Evolutionary conservation across 2,888 invertebrate species (phyloP).

Genomic region (Microplitis manilae): DNA sequence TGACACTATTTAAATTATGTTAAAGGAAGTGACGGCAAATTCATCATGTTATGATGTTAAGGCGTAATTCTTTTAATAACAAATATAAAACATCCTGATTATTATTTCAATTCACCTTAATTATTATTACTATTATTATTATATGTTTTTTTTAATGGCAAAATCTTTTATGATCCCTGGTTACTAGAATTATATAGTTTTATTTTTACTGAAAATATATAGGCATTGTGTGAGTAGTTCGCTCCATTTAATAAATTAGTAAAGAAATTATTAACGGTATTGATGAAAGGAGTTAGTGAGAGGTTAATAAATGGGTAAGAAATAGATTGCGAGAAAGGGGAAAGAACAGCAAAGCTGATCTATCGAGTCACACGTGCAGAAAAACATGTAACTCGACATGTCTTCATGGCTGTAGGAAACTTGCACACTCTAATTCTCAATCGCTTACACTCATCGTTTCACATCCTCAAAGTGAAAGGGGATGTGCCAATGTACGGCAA

Average conservation of each 20-base stretch:
- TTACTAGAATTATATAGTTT: too few species aligned
- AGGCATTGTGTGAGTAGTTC: conserved; percentile 45
- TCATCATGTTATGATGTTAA: too few species aligned
- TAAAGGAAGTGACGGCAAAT: too few species aligned
- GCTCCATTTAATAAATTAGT: conserved; percentile 66
- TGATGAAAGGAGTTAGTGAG: conserved; percentile 61
- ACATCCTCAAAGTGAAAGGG: conserved; percentile 37
- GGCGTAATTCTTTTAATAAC: too few species aligned
- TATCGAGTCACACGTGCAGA: conserved; percentile 36
- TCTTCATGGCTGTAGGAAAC: conserved; percentile 16
- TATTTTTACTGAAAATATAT: too few species aligned
- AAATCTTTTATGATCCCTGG: too few species aligned
- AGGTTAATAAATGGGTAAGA: conserved; percentile 14
- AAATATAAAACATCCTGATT: too few species aligned
- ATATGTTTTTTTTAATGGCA: too few species aligned
- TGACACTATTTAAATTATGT: too few species aligned
- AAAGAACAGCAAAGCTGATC: conserved; percentile 34
- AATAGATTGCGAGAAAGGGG: conserved; percentile 1
- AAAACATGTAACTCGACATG: conserved; percentile 24
- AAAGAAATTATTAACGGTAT: conserved; percentile 68
- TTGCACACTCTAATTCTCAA: conserved; percentile 50
- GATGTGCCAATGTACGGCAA: not conserved
- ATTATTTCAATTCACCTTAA: too few species aligned
- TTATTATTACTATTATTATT: too few species aligned
- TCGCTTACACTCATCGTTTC: conserved; percentile 45